Conservation (phyloP, 2,888 invertebrate species). For the Ectropis crepuscularia region DNA sequence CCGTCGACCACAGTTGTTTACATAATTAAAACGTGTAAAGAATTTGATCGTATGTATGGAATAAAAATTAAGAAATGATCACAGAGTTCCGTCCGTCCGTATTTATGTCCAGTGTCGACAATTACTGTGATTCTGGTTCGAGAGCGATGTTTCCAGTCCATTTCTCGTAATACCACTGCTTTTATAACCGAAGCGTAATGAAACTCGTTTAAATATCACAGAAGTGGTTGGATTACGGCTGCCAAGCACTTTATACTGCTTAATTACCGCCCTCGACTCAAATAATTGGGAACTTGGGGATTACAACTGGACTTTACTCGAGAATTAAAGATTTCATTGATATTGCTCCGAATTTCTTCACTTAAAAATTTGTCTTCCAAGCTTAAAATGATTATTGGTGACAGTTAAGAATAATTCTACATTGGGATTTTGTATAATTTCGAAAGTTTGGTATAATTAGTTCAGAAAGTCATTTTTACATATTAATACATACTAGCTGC, state of each 20-base stretch:
- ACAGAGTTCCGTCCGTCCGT: slow-evolving; percentile 48
- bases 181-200: slow-evolving; percentile 82
- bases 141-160: slow-evolving; percentile 81
- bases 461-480: too few species aligned
- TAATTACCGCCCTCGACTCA: slow-evolving; percentile 80
- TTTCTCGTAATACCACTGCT: slow-evolving; percentile 78
- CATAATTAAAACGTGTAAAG: neutral
- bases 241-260: slow-evolving; percentile 78
- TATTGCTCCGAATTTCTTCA: slow-evolving; percentile 39
- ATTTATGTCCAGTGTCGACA: slow-evolving; percentile 67
- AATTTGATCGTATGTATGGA: neutral
- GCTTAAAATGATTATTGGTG: slow-evolving; percentile 24
- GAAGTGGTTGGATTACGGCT: slow-evolving; percentile 80
- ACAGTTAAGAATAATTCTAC: slow-evolving; percentile 24
- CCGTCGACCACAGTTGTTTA: too few species aligned
- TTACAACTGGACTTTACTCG: slow-evolving; percentile 71
- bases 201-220: slow-evolving; percentile 83
- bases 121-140: slow-evolving; percentile 75
- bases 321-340: slow-evolving; percentile 60
- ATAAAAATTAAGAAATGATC: slow-evolving; percentile 50
- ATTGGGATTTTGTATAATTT: slow-evolving; percentile 14
- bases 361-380: slow-evolving; percentile 27
- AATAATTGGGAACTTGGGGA: slow-evolving; percentile 81
- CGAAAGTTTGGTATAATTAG: neutral
- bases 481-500: too few species aligned